Evolutionary conservation across 2,888 invertebrate genomes (phyloP), one percentile per base, ranked within the genome.

Genomic region (Lamproptera curius): DNA sequence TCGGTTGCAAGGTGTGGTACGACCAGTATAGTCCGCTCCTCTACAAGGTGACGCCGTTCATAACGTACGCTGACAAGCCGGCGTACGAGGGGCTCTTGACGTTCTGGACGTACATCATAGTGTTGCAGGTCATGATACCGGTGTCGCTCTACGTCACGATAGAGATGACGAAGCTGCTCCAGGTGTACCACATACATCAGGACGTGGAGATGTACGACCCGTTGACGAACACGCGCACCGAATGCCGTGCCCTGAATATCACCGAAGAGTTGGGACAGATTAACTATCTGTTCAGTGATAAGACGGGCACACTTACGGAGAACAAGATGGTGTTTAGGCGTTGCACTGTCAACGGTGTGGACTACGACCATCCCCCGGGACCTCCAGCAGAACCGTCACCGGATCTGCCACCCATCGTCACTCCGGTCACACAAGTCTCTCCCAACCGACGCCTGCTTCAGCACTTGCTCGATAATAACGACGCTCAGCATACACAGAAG

Each of bases 291-390:
- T 98, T 99, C 83, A 97, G 96, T 8, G 99, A 99, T 76, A 99
- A 99, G 85, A 99, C 99, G 1, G 99, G 99, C 4, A 99, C 99
- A 1, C 85, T 99, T 47, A 99, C 99, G 0, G 98, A 98, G 81
- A 99, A 99, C 77, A 94, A 96, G 78, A 99, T 99, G 98, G 91
- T 97, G 67, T 99, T 99, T 80, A 91, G 96, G 47, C 90, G 95
- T 40, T 98, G 98, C 70, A 92, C 95, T 1, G 93, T 98, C 16
- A 94, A 92, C 16, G 98, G 97, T 0, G 91, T 93, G 33, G 97
- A 98, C 79, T 98, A 97, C 71, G 93, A 94, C 67, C 97, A 97
- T 73, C 92, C 92, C 1, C 90, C 92, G 5, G 92, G 92, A 0
- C 91, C 93, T 16, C 90, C 94, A 4, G 92, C 93, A 53, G 90